Evolutionary conservation across 2,888 invertebrate species (phyloP), one percentile per base, ranked within the genome.

Genomic region (Caenorhabditis panamensis): DNA sequence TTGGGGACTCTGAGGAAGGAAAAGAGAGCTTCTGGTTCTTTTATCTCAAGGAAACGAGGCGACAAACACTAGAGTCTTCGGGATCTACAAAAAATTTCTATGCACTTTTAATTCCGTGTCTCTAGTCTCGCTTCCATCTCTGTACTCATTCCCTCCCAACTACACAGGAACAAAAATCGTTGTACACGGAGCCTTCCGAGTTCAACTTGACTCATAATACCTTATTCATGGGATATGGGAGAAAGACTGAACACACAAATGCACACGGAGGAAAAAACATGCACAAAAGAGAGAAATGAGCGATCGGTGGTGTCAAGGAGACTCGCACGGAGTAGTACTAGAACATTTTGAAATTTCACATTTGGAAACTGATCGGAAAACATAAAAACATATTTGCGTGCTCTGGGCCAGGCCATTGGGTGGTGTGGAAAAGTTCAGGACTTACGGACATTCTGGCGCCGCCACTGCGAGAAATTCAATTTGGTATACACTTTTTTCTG

Each of bases 201-300:
- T 64, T 72, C 64, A 63, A 66, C 64, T 58, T 9, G 9, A 31
- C 31, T 9, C 51, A 75, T 66, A 59, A 75, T 75, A 66, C 75
- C 61, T 66, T 75, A 75, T 75, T 75, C 75, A 75, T 75, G 64
- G 64, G 73, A 72, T 72, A 53, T 56, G 53, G 64, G 28, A 5
- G 47, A 61, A 59, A 36, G 31, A 36, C 51, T 44, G 59, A 59
- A 59, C 59, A 54, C 24, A 63, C 28, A 62, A 26, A 62, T 20
- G 62, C 62, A 62, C n/a, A 16, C 20, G 58, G 36, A 31, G 49
- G 41, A 59, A 62, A 62, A 59, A 13, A 24, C 9, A 53, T 1
- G n/a, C 2, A 44, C 28, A 28, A 44, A 44, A 28, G n/a, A 53
- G 37, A 66, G 64, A 73, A 56, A 64, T 51, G 64, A 56, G 64